Conservation (phyloP, 1,140 invertebrate species). For the Trigoniulus corallinus region DNA sequence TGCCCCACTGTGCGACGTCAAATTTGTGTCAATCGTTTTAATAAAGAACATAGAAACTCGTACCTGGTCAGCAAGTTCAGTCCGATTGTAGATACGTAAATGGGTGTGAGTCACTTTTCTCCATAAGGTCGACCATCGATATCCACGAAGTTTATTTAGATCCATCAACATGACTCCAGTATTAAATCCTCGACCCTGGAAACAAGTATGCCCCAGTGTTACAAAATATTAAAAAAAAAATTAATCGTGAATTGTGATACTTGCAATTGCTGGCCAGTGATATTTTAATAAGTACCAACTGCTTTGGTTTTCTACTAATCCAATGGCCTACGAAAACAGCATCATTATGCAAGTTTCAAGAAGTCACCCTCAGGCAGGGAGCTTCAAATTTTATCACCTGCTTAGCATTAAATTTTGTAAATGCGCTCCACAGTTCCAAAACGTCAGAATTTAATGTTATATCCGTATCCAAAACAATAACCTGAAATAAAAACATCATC, state of each 20-base stretch:
- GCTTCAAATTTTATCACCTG: no score
- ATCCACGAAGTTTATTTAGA: background rate
- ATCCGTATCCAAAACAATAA: background rate
- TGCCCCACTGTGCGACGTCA: no score
- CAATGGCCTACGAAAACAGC: background rate
- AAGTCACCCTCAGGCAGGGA: no score
- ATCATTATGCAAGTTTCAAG: no score
- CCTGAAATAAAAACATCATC: no score
- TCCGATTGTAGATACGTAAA: background rate
- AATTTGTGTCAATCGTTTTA: no score
- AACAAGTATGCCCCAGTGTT: no score
- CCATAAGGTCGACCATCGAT: background rate
- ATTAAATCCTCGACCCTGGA: background rate
- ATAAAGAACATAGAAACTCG: background rate
- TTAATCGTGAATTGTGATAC: background rate
- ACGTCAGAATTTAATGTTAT: background rate
- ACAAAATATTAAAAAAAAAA: no score
- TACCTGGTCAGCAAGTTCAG: background rate
- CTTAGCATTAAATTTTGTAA: background rate
- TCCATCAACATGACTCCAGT: background rate
- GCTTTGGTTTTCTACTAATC: conserved; percentile 28
- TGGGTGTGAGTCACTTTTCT: background rate
- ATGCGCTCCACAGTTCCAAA: background rate
- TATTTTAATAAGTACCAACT: background rate
- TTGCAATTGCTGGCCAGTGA: background rate